Percentiles rank a stretch among this genome's conserved stretches.
phyloP scores from a whole-genome alignment of 2,888 invertebrate species.

The Empis stercorea region DNA sequence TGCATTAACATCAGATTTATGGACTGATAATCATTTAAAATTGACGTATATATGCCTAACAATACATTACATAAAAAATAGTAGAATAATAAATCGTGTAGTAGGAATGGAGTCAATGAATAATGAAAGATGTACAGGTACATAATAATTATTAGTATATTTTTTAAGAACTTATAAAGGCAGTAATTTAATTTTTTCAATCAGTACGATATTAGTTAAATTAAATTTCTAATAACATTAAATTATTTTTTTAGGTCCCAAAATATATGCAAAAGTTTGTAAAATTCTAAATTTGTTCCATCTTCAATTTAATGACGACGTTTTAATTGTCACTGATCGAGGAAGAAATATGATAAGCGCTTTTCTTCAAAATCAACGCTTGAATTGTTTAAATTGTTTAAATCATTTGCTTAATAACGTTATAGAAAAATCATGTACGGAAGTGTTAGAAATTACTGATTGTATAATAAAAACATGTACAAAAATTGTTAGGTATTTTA shows the following conservation, averaged over 20 bases:
- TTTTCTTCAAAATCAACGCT: constrained; percentile 6
- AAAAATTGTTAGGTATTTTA: constrained; percentile 10
- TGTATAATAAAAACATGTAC: constrained; percentile 2
- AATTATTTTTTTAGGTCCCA: constrained; percentile 9
- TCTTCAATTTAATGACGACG: constrained; percentile 5
- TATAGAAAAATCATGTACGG: constrained; percentile 8
- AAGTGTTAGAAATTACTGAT: constrained; percentile 6
- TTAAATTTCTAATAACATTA: too few relatives aligned
- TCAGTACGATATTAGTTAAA: not conserved
- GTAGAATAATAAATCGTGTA: constrained; percentile 7
- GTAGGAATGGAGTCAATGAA: constrained; percentile 10
- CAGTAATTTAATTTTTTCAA: not conserved
- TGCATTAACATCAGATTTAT: constrained; percentile 10
- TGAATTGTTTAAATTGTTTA: constrained; percentile 11
- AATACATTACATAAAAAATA: constrained; percentile 11
- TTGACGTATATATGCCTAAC: constrained; percentile 9
- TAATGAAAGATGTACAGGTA: constrained; percentile 9
- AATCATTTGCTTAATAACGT: constrained; percentile 10
- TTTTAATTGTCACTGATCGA: constrained; percentile 11
- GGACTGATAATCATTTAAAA: constrained; percentile 9
- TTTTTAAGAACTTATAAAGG: too few relatives aligned
- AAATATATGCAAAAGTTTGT: constrained; percentile 8
- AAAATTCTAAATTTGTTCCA: constrained; percentile 8
- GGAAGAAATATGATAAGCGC: constrained; percentile 10
- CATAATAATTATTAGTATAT: not conserved